Evolutionary conservation across 1,140 invertebrate species (phyloP).

Genomic region (Drosophila auraria): DNA sequence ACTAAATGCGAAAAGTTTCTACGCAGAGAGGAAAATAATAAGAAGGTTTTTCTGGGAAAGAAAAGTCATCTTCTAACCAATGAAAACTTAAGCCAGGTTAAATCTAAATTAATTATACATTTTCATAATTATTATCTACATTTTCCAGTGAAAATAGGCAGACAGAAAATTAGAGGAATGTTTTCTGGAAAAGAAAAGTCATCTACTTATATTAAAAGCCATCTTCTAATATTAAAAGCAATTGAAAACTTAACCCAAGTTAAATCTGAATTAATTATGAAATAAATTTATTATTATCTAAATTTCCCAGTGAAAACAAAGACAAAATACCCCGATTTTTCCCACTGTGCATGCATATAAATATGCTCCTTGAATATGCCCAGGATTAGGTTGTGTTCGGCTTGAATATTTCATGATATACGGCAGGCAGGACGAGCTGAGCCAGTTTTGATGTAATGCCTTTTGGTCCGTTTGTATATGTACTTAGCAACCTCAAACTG

Average conservation of each 20-base stretch:
- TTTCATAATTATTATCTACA: no score
- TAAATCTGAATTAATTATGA: not conserved
- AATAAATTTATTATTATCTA: no score
- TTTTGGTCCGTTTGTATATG: conserved; percentile 20
- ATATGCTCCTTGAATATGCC: conserved; percentile 13
- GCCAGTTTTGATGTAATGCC: conserved; percentile 16
- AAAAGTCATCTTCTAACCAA: no score
- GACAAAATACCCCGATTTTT: not conserved
- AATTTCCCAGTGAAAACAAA: not conserved
- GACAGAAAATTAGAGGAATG: no score
- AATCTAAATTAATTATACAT: not conserved
- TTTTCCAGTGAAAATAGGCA: no score
- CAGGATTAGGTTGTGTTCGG: conserved; percentile 20
- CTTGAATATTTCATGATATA: conserved; percentile 26
- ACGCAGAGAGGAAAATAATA: not conserved
- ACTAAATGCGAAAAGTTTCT: not conserved
- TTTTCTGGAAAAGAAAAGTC: not conserved
- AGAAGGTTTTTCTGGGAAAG: not conserved
- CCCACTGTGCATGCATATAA: conserved; percentile 8
- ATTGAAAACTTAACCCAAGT: no score
- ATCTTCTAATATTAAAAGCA: no score
- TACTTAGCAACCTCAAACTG: not conserved
- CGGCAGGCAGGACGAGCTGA: conserved; percentile 1
- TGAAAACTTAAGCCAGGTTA: not conserved
- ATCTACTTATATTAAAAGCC: no score